Conservation (phyloP, 30 jellyfish, hydroid and myxozoan species). For the Pelagia noctiluca region DNA sequence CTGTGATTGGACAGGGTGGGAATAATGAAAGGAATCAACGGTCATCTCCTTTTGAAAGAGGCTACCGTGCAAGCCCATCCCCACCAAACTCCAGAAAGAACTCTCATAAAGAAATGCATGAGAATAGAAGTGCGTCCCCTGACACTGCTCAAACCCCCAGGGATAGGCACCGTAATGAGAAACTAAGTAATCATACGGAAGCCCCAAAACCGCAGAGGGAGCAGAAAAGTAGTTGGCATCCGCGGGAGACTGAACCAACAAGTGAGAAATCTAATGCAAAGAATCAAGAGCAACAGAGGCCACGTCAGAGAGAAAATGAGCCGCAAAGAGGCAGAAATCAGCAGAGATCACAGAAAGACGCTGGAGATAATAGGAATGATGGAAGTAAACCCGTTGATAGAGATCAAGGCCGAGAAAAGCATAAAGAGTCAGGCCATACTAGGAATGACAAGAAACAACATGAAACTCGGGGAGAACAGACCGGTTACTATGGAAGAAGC, state of each 20-base stretch:
- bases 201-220: slow-evolving; percentile 58
- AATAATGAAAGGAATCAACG: slow-evolving; percentile 44
- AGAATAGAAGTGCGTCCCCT: slow-evolving; percentile 53
- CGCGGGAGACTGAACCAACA: slow-evolving; percentile 32
- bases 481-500: too few species aligned
- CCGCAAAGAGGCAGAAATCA: slow-evolving; percentile 44
- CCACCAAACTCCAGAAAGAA: slow-evolving; percentile 64
- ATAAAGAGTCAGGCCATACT: not conserved
- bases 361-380: not conserved
- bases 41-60: slow-evolving; percentile 68
- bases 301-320: slow-evolving; percentile 48
- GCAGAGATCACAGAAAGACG: not conserved
- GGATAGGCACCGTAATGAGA: slow-evolving; percentile 3
- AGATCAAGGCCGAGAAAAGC: not conserved
- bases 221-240: slow-evolving; percentile 39
- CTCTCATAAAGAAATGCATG: slow-evolving; percentile 33
- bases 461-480: too few species aligned
- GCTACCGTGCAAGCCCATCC: slow-evolving; percentile 58
- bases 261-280: slow-evolving; percentile 20
- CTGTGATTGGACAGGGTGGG: slow-evolving; percentile 60
- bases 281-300: slow-evolving; percentile 41
- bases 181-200: slow-evolving; percentile 25
- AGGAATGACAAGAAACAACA: slow-evolving; percentile 1
- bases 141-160: slow-evolving; percentile 13
- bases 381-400: not conserved